phyloP scores from a whole-genome alignment of 2,113 vertebrate genomes.

The Tympanuchus pallidicinctus region DNA sequence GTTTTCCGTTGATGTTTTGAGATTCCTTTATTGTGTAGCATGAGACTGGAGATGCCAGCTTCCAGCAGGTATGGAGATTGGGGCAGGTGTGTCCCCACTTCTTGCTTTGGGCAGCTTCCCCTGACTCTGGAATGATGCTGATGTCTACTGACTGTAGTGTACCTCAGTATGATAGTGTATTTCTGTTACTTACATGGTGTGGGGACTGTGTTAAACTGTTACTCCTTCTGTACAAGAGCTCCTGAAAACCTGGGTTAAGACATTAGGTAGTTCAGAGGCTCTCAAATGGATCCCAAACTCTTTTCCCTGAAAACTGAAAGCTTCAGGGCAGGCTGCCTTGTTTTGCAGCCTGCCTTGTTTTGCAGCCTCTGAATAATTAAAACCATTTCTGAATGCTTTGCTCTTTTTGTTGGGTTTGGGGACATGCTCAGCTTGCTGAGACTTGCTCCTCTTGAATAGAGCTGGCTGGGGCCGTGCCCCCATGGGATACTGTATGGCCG shows the following conservation, averaged over 20 bases:
- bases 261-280: background rate
- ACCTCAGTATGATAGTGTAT: fast-evolving
- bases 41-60: background rate
- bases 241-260: background rate
- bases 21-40: fast-evolving
- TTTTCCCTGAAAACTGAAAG: slow-evolving; percentile 2
- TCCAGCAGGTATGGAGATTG: fast-evolving
- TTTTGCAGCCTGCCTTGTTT: slow-evolving; percentile 18
- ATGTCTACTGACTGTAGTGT: fast-evolving
- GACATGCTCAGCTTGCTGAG: slow-evolving; percentile 29
- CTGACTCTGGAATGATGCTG: fast-evolving
- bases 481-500: fast-evolving
- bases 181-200: background rate
- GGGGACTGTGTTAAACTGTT: background rate
- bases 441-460: slow-evolving; percentile 21
- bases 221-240: background rate
- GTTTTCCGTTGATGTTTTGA: background rate
- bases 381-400: slow-evolving; percentile 39
- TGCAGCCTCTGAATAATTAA: slow-evolving; percentile 54
- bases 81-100: background rate
- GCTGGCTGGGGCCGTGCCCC: background rate
- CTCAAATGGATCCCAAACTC: background rate
- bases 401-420: background rate
- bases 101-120: background rate
- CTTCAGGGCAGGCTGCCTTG: slow-evolving; percentile 22